A percentile compares a stretch with the other conserved stretches of the same genome.
These are phyloP conservation scores for Dipodomys merriami DNA, from an alignment of 2,113 vertebrate species.

Conservation along the genomic window DNA sequence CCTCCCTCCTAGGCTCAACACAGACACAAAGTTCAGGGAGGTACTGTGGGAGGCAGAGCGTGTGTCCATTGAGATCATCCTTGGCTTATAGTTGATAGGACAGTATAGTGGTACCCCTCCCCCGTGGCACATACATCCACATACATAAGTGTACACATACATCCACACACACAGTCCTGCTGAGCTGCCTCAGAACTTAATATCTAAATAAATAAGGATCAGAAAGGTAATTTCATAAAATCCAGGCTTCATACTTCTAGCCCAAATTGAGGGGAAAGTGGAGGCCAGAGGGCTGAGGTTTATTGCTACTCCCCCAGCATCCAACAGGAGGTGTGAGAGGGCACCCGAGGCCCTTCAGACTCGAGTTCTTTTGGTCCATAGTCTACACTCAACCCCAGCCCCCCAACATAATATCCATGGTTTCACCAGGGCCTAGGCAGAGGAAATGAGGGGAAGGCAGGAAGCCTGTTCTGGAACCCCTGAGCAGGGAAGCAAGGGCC, in stretches of 20 bases:
- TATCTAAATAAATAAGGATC: constrained; percentile 71
- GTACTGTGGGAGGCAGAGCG: constrained; percentile 43
- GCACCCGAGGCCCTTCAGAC: neutral
- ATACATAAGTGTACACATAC: neutral
- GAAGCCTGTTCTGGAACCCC: constrained; percentile 44
- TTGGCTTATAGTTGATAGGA: constrained; percentile 67
- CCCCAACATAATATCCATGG: neutral
- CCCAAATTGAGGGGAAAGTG: constrained; percentile 33
- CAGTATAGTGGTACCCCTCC: constrained; percentile 40
- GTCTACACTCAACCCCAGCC: constrained; percentile 27
- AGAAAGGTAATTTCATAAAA: constrained; percentile 67
- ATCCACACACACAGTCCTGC: constrained; percentile 67
- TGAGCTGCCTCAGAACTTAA: constrained; percentile 77
- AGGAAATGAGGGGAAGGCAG: constrained; percentile 14
- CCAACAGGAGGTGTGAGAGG: constrained; percentile 47
- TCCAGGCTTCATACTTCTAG: constrained; percentile 45
- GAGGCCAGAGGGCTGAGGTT: constrained; percentile 72
- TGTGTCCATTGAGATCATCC: constrained; percentile 54
- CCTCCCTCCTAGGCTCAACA: constrained; percentile 10
- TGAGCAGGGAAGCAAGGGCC: constrained; percentile 34
- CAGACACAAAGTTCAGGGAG: constrained; percentile 2
- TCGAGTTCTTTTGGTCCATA: constrained; percentile 75
- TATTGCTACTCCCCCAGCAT: constrained; percentile 77
- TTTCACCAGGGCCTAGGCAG: constrained; percentile 58
- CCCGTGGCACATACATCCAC: neutral